phyloP scores from a whole-genome alignment of 2,113 vertebrate species.

The Megalops atlanticus region DNA sequence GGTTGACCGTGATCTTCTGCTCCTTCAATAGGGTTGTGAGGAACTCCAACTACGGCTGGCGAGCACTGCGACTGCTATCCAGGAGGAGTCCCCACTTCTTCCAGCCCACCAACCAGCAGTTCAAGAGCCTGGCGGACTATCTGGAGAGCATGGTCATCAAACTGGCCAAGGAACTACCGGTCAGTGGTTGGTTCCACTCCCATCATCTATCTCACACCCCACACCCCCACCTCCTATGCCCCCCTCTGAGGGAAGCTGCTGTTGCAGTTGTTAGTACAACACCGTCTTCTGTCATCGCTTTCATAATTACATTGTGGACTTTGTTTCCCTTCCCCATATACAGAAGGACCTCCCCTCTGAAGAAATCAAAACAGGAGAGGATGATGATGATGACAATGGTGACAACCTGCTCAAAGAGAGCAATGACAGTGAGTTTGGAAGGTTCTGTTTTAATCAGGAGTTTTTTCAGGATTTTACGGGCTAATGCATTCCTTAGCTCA shows the following conservation, averaged over 20 bases:
- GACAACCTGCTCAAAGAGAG: conserved; percentile 96
- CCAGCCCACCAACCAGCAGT: conserved; percentile 96
- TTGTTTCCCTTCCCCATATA: background rate
- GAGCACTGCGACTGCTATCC: conserved; percentile 88
- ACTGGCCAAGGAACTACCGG: conserved; percentile 95
- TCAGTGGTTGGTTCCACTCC: conserved; percentile 67
- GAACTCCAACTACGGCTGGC: conserved; percentile 98
- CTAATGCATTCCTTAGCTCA: no score
- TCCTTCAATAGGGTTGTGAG: conserved; percentile 80
- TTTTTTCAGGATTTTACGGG: no score
- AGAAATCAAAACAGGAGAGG: conserved; percentile 98
- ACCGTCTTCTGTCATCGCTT: background rate
- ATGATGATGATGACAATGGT: conserved; percentile 95
- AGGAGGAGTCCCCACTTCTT: conserved; percentile 97
- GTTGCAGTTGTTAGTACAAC: no score
- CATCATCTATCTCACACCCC: background rate
- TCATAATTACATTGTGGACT: no score
- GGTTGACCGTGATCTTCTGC: no score
- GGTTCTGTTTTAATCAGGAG: background rate
- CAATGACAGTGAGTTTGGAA: conserved; percentile 91
- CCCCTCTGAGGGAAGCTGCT: background rate
- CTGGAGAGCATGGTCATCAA: conserved; percentile 99
- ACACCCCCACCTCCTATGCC: background rate
- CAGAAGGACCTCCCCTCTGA: conserved; percentile 92
- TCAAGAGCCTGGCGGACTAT: conserved; percentile 96